Evolutionary conservation across 1,140 invertebrate species (phyloP).

Genomic region (Rhopalosiphum padi): DNA sequence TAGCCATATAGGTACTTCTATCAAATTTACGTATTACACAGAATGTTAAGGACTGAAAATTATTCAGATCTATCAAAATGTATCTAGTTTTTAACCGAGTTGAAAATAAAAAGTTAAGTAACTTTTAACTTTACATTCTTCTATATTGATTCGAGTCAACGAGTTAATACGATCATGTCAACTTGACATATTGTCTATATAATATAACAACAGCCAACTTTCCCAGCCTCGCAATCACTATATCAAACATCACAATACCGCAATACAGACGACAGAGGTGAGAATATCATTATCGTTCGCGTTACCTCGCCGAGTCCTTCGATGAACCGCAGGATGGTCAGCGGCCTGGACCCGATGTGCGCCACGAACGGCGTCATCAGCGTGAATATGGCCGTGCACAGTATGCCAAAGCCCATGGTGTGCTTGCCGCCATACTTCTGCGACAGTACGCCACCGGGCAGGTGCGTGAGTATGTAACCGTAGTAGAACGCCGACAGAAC

Average conservation of each 20-base stretch:
- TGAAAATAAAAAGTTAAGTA: background rate
- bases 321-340: constrained; percentile 72
- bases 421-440: constrained; percentile 68
- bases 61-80: background rate
- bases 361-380: constrained; percentile 73
- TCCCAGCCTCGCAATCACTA: background rate
- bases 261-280: background rate
- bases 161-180: background rate
- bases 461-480: constrained; percentile 70
- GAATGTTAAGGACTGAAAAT: background rate
- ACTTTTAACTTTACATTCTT: background rate
- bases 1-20: background rate
- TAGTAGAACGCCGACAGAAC: constrained; percentile 71
- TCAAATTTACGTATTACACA: background rate
- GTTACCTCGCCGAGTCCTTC: constrained; percentile 73
- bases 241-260: background rate
- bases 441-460: constrained; percentile 70
- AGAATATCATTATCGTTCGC: background rate
- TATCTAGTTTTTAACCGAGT: background rate
- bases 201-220: background rate
- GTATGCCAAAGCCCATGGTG: constrained; percentile 66
- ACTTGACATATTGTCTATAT: no score
- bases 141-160: background rate
- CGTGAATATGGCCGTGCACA: constrained; percentile 71
- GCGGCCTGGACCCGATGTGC: constrained; percentile 63